Base-by-base conservation (phyloP, 2,797 vertebrate species). In the Tokudaia tokunoshimensis region DNA sequence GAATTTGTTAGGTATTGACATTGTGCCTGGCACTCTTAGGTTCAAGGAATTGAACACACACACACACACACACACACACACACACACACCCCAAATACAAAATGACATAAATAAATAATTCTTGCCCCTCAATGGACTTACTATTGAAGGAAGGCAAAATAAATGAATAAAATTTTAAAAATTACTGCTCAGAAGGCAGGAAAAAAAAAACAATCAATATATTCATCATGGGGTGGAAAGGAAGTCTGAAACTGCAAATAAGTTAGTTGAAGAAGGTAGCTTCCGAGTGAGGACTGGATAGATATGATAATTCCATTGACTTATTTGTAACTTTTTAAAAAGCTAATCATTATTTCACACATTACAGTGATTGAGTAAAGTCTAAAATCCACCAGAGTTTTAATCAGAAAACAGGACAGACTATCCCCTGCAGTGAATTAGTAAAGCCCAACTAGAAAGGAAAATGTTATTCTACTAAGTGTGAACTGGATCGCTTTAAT, bases 401-500 rank as follows among this genome's bases (percentile, higher is more conserved):
- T 82, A 72, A 94, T 94, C 52, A 12, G 78, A 65, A 50, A 26
- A 2, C 31, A 76, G 85, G 31, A 57, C 91, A 65, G 50, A 80
- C 20, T 44, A 79, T 52, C 76, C 12, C 14, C 34, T 17, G 44
- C 14, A 83, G 22, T 82, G 41, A 86, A 92, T 96, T 70, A 89
- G 37, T 65, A 24, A 31, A 19, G 44, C n/a, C 59, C 79, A 34
- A 19, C 17, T 92, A 97, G 41, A 65, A 91, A 79, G 61, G 87
- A 37, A n/a, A 88, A 44, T 92, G 92, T 78, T 34, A 52, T 37
- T 61, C 4, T 34, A 26, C 29, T 81, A 57, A 92, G 74, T 95
- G 26, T 12, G 82, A 92, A 70, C 29, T 37, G 47, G 70, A 67
- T 91, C 44, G 79, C 26, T 89, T 95, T 91, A 95, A 94, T 91